Evolutionary conservation across 2,113 vertebrate species (phyloP).

Genomic region (Solenodon paradoxus): DNA sequence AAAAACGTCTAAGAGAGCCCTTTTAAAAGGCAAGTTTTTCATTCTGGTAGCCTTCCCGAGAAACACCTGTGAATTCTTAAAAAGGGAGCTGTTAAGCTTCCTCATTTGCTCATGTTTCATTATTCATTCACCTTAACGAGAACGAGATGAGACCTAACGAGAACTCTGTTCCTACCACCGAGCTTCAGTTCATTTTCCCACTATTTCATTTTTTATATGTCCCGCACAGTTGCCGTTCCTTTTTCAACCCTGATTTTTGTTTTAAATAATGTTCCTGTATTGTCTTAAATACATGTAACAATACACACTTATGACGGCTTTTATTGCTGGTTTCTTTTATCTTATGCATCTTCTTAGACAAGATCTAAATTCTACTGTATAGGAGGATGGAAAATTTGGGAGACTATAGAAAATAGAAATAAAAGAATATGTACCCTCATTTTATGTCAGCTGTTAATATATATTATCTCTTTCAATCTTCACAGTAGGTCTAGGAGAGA

Average conservation of each 20-base stretch:
- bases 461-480: background rate
- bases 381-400: background rate
- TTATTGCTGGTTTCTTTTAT: background rate
- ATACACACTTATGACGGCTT: background rate
- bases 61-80: background rate
- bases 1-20: background rate
- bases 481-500: background rate
- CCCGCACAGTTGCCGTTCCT: background rate
- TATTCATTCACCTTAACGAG: constrained; percentile 39
- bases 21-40: background rate
- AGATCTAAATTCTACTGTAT: background rate
- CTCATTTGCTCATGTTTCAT: constrained; percentile 2
- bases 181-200: background rate
- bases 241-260: background rate
- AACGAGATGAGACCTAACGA: background rate
- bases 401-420: background rate
- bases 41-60: background rate
- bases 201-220: background rate
- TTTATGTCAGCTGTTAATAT: background rate
- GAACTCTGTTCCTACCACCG: background rate
- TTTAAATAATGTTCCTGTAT: background rate
- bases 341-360: background rate
- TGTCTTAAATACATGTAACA: background rate
- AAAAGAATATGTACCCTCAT: background rate
- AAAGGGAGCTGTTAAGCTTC: background rate